phyloP scores from a whole-genome alignment of 2,888 invertebrate genomes.

The Eudemis profundana region DNA sequence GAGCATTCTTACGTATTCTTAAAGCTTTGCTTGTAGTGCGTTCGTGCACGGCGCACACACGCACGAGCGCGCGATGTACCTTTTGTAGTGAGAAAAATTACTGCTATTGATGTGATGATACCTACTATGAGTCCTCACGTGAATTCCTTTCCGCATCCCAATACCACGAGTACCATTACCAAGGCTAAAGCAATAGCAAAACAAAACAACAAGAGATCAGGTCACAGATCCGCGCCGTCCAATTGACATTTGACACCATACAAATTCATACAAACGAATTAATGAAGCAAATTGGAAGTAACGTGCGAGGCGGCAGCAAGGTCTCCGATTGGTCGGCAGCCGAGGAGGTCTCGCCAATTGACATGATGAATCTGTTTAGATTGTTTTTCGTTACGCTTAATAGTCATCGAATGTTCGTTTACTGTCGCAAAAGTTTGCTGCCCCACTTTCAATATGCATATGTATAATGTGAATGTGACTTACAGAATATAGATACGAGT shows the following conservation, averaged over 20 bases:
- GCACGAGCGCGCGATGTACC: no score
- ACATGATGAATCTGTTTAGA: slow-evolving; percentile 28
- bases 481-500: no score
- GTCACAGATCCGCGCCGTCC: slow-evolving; percentile 38
- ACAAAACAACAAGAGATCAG: slow-evolving; percentile 36
- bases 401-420: neutral
- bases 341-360: slow-evolving; percentile 45
- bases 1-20: no score
- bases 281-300: slow-evolving; percentile 50
- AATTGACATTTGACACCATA: slow-evolving; percentile 51
- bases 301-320: slow-evolving; percentile 49
- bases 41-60: no score
- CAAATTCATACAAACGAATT: slow-evolving; percentile 52
- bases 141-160: slow-evolving; percentile 1
- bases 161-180: slow-evolving; percentile 31
- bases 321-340: slow-evolving; percentile 42
- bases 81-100: no score
- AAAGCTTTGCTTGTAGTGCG: no score
- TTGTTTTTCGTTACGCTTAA: slow-evolving; percentile 17
- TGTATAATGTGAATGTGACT: neutral
- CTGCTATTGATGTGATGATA: no score
- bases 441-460: neutral
- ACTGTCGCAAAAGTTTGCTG: neutral
- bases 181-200: slow-evolving; percentile 31
- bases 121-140: neutral